phyloP scores from a whole-genome alignment of 2,113 vertebrate species.

The Ammodytes marinus region DNA sequence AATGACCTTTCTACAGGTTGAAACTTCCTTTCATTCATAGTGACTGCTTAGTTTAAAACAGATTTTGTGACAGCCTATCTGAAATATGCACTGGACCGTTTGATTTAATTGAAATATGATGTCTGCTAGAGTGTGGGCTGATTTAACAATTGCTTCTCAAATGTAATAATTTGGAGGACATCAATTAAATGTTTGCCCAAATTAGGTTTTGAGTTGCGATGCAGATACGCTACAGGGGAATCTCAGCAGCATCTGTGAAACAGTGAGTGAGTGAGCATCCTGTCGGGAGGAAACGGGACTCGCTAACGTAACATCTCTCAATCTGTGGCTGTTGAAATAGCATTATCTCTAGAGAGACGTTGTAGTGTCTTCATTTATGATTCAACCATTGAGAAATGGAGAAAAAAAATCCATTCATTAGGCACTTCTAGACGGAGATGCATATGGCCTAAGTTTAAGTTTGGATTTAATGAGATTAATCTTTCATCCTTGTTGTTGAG shows the following conservation, averaged over 20 bases:
- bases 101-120: background rate
- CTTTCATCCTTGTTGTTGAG: too few species aligned
- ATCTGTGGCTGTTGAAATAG: constrained; percentile 21
- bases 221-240: constrained; percentile 7
- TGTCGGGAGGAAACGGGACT: constrained; percentile 16
- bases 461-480: too few species aligned
- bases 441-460: too few species aligned
- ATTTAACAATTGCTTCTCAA: constrained; percentile 14
- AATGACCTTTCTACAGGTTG: background rate
- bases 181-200: constrained; percentile 12
- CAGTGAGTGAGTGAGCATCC: background rate
- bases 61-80: background rate
- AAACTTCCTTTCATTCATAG: background rate
- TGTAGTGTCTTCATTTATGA: constrained; percentile 5
- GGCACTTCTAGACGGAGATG: background rate
- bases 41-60: background rate
- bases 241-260: constrained; percentile 7
- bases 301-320: background rate
- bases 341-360: background rate
- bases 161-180: constrained; percentile 10
- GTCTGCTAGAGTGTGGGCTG: background rate
- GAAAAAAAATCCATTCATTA: background rate
- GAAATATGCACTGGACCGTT: background rate
- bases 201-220: constrained; percentile 13
- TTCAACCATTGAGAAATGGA: background rate